phyloP scores from a whole-genome alignment of 2,888 invertebrate genomes.

The Steromphala cineraria region DNA sequence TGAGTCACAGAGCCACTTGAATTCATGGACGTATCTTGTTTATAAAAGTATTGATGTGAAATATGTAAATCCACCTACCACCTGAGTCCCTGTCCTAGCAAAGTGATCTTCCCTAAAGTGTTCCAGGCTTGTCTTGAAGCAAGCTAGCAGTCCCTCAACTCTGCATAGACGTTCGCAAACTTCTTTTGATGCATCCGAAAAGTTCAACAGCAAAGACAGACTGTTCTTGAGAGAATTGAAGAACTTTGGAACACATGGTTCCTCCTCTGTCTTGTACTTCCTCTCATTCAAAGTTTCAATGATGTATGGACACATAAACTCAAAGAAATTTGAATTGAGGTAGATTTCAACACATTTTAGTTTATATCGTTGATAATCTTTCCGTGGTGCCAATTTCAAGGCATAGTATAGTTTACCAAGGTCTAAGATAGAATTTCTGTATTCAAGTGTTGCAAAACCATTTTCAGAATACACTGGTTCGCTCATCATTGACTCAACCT shows the following conservation, averaged over 20 bases:
- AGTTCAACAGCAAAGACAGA: not conserved
- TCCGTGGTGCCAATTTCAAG: not conserved
- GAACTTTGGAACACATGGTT: not conserved
- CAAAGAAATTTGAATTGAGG: not conserved
- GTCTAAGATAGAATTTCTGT: not conserved
- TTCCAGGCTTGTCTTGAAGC: not conserved
- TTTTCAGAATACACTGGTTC: not conserved
- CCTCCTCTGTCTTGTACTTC: not conserved
- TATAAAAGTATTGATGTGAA: no score
- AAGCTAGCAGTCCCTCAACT: not conserved
- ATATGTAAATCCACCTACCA: no score
- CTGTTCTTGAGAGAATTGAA: not conserved
- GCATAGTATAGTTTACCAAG: not conserved
- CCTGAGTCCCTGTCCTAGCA: no score
- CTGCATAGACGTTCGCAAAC: not conserved
- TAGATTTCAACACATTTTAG: not conserved
- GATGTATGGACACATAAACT: not conserved
- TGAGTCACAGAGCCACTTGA: no score
- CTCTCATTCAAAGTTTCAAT: not conserved
- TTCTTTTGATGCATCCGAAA: not conserved
- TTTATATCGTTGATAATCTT: not conserved
- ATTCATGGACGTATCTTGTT: no score
- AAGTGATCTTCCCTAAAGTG: not conserved
- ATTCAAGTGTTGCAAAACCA: not conserved
- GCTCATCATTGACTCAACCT: not conserved